Conservation (phyloP, 2,888 invertebrate genomes). For the Monoplex corrugatus region DNA sequence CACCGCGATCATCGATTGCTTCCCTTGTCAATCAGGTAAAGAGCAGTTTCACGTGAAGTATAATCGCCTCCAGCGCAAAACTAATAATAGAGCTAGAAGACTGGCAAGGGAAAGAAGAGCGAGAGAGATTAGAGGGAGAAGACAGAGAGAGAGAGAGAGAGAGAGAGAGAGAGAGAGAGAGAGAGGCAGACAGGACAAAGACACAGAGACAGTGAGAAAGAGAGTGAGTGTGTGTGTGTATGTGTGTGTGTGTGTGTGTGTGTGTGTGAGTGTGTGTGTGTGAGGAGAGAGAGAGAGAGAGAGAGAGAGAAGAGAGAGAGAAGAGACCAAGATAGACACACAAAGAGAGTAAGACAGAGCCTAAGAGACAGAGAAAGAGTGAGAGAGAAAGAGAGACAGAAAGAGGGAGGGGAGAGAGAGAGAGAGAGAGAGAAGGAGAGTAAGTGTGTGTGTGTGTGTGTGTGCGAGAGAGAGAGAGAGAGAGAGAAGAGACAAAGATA, state of each 20-base stretch:
- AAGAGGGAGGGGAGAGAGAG: neutral
- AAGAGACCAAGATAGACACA: too few species aligned
- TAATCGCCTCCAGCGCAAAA: neutral
- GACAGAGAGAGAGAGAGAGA: conserved; percentile 7
- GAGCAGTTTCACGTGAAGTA: too few species aligned
- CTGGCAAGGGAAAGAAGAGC: neutral
- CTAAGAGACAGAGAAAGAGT: neutral
- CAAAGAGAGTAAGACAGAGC: neutral
- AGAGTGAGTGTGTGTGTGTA: too few species aligned
- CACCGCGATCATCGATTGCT: too few species aligned
- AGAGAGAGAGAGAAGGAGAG: conserved; percentile 19
- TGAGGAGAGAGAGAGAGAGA: conserved; percentile 9
- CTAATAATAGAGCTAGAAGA: neutral
- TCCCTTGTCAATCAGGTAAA: too few species aligned
- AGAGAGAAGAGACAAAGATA: neutral
- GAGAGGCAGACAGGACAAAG: neutral
- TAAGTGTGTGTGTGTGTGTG: too few species aligned
- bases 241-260: too few species aligned
- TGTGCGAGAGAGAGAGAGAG: neutral
- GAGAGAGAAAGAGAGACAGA: conserved; percentile 22
- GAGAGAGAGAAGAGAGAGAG: neutral
- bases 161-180: conserved; percentile 25
- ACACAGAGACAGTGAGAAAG: too few species aligned
- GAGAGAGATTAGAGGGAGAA: neutral
- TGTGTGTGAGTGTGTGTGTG: too few species aligned